Evolutionary conservation across 2,888 invertebrate species (phyloP).

Genomic region (Acrocera orbiculus): DNA sequence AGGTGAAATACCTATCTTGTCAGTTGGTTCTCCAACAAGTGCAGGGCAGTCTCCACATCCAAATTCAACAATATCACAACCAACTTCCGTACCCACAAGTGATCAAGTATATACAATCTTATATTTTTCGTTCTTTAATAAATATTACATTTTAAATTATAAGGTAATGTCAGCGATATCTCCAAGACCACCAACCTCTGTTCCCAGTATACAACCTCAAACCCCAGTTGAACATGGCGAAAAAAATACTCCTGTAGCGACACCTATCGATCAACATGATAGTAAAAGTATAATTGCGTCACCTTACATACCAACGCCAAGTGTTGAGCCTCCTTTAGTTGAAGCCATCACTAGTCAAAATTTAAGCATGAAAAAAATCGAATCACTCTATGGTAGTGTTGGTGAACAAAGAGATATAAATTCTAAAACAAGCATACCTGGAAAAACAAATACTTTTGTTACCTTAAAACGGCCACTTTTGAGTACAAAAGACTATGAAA

Average conservation of each 20-base stretch:
- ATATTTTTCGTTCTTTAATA: not conserved
- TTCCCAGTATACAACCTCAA: slow-evolving; percentile 29
- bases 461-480: slow-evolving; percentile 67
- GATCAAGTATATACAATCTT: slow-evolving; percentile 25
- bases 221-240: slow-evolving; percentile 31
- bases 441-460: no score
- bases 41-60: slow-evolving; percentile 45
- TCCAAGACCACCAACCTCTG: slow-evolving; percentile 42
- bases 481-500: slow-evolving; percentile 59
- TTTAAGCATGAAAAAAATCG: no score
- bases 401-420: not conserved
- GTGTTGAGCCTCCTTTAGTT: slow-evolving; percentile 26
- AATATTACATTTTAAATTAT: slow-evolving; percentile 1
- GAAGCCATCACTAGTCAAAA: slow-evolving; percentile 13
- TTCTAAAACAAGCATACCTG: not conserved
- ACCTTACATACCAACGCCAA: slow-evolving; percentile 27
- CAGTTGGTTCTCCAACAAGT: slow-evolving; percentile 47
- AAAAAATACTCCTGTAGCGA: slow-evolving; percentile 31
- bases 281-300: slow-evolving; percentile 30
- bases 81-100: slow-evolving; percentile 45
- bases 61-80: slow-evolving; percentile 47
- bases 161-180: slow-evolving; percentile 34
- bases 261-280: slow-evolving; percentile 31
- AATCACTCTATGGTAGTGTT: slow-evolving; percentile 1
- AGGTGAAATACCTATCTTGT: slow-evolving; percentile 23